Evolutionary conservation across 2,113 vertebrate species (phyloP), one percentile per base, ranked within the genome.

Genomic region (Ornithorhynchus anatinus): DNA sequence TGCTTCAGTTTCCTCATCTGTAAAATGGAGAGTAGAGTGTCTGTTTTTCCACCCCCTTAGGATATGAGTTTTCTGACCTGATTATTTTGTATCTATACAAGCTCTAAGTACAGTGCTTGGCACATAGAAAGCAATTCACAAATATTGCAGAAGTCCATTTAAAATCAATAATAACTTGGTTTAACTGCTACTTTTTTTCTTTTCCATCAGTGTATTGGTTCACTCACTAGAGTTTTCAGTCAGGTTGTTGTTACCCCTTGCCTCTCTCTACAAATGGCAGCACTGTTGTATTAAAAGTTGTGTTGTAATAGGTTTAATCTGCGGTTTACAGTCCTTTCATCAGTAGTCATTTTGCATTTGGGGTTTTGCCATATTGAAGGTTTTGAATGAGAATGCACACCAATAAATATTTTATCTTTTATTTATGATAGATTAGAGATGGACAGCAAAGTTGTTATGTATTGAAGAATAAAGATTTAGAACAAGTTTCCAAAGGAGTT

Each of bases 391-490:
- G 45, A 69, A 84, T 81, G 48, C 57, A 77, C n/a, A 79, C 56
- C 43, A 68, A 52, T 42, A 36, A 22, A 4, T 69, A 32, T 29
- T 65, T 86, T 82, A 48, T 81, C 31, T 74, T 4, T 64, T 25
- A 22, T 75, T 80, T 61, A 27, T 45, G 37, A 59, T 58, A 99
- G 98, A 92, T 99, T 82, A 92, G 91, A 86, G 96, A 96, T 1
- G 96, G 96, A 42, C 94, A 97, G 75, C 86, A 91, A 85, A 91
- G 90, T 39, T 93, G 92, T 81, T 93, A 94, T 12, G 61, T 84
- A 0, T 62, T 99, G 84, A 99, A 98, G 89, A 98, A 97, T 89
- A 96, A 97, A 88, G 90, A 96, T 80, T 89, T 99, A 88, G 93
- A 90, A 47, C 81, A 80, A 74, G 77, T 83, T 37, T 92, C 92